phyloP scores from a whole-genome alignment of 2,888 invertebrate species.

The Leptopilina myrica region DNA sequence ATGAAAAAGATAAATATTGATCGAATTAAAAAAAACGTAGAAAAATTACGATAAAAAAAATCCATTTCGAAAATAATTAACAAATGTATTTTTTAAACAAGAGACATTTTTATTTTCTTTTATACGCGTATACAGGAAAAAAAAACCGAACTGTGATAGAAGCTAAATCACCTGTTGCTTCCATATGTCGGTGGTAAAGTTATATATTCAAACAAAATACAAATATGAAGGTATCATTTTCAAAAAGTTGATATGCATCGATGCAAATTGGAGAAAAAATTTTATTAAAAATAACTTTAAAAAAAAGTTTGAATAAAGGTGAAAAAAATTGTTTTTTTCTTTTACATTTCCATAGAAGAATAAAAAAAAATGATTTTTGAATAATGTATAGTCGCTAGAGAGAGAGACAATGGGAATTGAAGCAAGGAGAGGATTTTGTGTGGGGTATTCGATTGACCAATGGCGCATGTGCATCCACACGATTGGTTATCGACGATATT shows the following conservation, averaged over 20 bases:
- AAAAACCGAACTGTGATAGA: background rate
- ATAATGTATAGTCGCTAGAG: background rate
- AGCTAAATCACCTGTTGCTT: constrained; percentile 20
- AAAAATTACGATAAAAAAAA: too few relatives aligned
- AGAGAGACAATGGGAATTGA: background rate
- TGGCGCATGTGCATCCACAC: constrained; percentile 31
- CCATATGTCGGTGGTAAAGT: background rate
- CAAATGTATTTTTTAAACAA: too few relatives aligned
- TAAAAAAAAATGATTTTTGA: background rate
- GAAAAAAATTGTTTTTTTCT: background rate
- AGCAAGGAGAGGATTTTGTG: background rate
- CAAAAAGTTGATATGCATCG: too few relatives aligned
- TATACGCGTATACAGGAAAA: too few relatives aligned
- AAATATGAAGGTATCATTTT: background rate
- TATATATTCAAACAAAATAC: background rate
- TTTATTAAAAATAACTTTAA: too few relatives aligned
- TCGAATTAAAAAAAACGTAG: too few relatives aligned
- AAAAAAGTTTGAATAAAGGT: background rate
- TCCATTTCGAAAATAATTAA: too few relatives aligned
- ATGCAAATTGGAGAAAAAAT: too few relatives aligned
- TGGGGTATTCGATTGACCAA: constrained; percentile 6
- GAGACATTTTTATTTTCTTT: background rate
- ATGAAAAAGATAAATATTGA: too few relatives aligned
- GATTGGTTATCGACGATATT: constrained; percentile 41
- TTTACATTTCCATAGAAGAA: background rate